Evolutionary conservation across 2,113 vertebrate species (phyloP).

Genomic region (Monopterus albus): DNA sequence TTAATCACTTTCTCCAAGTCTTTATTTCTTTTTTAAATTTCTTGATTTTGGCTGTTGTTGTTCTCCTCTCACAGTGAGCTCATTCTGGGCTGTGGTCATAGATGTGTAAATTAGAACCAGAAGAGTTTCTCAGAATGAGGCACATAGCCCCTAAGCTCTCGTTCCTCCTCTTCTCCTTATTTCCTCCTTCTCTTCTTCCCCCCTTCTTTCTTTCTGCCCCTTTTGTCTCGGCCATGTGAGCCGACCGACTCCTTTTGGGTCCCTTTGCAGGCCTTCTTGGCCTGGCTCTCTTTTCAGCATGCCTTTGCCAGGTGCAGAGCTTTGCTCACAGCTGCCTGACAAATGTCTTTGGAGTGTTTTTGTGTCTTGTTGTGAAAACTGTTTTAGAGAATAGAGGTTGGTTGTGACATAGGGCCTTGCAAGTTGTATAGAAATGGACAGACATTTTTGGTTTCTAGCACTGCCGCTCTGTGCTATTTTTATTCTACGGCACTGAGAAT

Average conservation of each 20-base stretch:
- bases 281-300: slow-evolving; percentile 51
- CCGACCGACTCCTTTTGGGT: slow-evolving; percentile 53
- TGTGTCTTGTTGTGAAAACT: slow-evolving; percentile 78
- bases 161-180: slow-evolving; percentile 49
- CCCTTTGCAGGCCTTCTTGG: slow-evolving; percentile 48
- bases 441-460: background rate
- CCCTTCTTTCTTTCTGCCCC: slow-evolving; percentile 55
- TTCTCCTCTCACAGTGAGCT: slow-evolving; percentile 74
- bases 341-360: slow-evolving; percentile 72
- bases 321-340: slow-evolving; percentile 79
- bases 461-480: background rate
- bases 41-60: slow-evolving; percentile 68
- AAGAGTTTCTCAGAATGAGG: slow-evolving; percentile 73
- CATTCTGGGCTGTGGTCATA: slow-evolving; percentile 79
- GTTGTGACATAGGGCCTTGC: slow-evolving; percentile 24
- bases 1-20: slow-evolving; percentile 38
- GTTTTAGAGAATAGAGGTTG: slow-evolving; percentile 44
- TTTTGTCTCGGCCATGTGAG: slow-evolving; percentile 65
- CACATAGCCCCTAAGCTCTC: slow-evolving; percentile 68
- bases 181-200: slow-evolving; percentile 11
- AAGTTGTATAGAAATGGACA: slow-evolving; percentile 2
- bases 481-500: background rate
- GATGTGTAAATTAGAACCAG: slow-evolving; percentile 84
- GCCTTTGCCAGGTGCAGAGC: slow-evolving; percentile 76
- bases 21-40: slow-evolving; percentile 5